A percentile compares a stretch with the other conserved stretches of the same genome.
phyloP scores from a whole-genome alignment of 2,888 invertebrate species.

The Empis stercorea region DNA sequence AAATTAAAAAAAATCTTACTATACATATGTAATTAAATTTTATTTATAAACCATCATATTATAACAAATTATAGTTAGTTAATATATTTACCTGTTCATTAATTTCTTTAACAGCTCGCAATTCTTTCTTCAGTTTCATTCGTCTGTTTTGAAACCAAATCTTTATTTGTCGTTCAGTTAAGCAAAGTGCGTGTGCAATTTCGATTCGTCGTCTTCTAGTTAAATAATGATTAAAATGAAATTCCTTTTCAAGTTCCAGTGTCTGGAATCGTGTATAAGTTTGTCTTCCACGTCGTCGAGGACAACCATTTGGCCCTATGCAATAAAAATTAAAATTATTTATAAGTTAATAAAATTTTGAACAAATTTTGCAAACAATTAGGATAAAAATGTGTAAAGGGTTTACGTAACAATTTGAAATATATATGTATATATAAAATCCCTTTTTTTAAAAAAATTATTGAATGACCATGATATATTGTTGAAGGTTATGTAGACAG shows the following conservation, averaged over 20 bases:
- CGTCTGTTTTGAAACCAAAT: constrained; percentile 95
- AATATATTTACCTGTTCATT: constrained; percentile 57
- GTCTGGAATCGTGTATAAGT: constrained; percentile 98
- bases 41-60: neutral
- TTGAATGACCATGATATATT: too few species aligned
- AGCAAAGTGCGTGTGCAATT: constrained; percentile 89
- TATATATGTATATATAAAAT: too few species aligned
- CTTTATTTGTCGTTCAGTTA: constrained; percentile 93
- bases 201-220: constrained; percentile 93
- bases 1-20: too few species aligned
- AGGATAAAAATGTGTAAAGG: too few species aligned
- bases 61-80: neutral
- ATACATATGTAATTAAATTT: too few species aligned
- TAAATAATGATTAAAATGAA: constrained; percentile 95
- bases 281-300: constrained; percentile 86
- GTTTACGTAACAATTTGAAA: too few species aligned
- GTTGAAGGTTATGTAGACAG: too few species aligned
- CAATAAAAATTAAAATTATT: constrained; percentile 34
- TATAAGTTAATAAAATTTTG: constrained; percentile 5
- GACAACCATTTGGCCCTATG: constrained; percentile 95
- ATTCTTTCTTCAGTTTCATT: constrained; percentile 94
- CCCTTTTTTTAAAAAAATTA: too few species aligned
- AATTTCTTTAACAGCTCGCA: constrained; percentile 87
- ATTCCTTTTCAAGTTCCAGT: constrained; percentile 94
- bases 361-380: constrained; percentile 1